Percentiles rank a stretch among this genome's conserved stretches.
Conservation (phyloP, 2,113 vertebrate species). For the Nestor notabilis region DNA sequence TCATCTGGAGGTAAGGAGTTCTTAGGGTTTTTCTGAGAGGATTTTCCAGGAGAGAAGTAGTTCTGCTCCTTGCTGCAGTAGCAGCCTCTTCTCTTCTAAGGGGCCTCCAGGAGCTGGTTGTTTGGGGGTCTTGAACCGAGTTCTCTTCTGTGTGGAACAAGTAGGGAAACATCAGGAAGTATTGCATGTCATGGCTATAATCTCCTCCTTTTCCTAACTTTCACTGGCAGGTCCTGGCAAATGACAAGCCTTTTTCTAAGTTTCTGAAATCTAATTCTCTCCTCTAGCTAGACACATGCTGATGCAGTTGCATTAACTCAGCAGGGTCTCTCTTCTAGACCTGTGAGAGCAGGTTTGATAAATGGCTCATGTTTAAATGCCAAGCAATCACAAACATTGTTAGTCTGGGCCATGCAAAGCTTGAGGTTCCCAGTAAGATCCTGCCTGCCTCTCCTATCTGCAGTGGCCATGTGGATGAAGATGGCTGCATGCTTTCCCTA, state of each 20-base stretch:
- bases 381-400: background rate
- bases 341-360: background rate
- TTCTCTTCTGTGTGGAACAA: background rate
- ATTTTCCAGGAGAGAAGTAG: background rate
- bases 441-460: background rate
- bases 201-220: background rate
- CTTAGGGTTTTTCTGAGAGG: background rate
- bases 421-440: background rate
- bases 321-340: background rate
- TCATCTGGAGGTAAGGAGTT: background rate
- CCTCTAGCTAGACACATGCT: background rate
- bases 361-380: background rate
- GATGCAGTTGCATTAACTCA: background rate
- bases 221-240: background rate
- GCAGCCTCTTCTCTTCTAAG: background rate
- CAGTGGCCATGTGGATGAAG: background rate
- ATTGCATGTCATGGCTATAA: background rate
- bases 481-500: background rate
- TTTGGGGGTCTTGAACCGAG: background rate
- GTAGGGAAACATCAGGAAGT: background rate
- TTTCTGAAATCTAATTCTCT: background rate
- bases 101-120: background rate
- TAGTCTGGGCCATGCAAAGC: background rate
- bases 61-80: background rate
- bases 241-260: background rate